phyloP scores from a whole-genome alignment of 1,140 invertebrate genomes.

The Diuraphis noxia region DNA sequence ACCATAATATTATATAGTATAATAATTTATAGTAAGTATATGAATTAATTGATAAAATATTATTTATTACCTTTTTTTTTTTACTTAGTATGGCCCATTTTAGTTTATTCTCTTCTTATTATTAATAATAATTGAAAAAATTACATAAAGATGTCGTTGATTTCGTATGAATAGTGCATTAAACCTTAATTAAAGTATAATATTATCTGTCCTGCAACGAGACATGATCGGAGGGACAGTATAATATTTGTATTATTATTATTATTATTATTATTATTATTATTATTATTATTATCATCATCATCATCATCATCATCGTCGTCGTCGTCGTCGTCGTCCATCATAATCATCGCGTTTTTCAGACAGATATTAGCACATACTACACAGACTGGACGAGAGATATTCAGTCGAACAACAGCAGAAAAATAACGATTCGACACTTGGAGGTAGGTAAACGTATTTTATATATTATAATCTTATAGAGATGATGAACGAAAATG shows the following conservation, averaged over 20 bases:
- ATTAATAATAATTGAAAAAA: slow-evolving; percentile 22
- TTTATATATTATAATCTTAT: background rate
- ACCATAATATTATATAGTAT: background rate
- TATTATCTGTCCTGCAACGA: background rate
- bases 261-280: background rate
- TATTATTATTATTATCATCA: background rate
- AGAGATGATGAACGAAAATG: background rate
- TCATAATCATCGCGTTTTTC: background rate
- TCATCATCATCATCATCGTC: background rate
- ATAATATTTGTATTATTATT: too few relatives aligned
- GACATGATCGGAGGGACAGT: background rate
- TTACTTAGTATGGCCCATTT: slow-evolving; percentile 37
- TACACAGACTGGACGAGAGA: slow-evolving; percentile 15
- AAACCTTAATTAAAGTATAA: background rate
- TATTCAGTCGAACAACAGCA: background rate
- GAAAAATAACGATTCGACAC: background rate
- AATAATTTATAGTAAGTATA: slow-evolving; percentile 11
- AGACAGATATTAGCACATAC: background rate
- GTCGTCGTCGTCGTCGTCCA: background rate
- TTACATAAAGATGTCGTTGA: background rate
- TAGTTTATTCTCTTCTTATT: background rate
- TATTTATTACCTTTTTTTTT: background rate
- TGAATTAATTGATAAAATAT: background rate
- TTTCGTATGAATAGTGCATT: background rate
- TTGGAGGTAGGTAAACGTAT: background rate